Conservation (phyloP, 2,797 vertebrate genomes). For the Rachycentron canadum region DNA sequence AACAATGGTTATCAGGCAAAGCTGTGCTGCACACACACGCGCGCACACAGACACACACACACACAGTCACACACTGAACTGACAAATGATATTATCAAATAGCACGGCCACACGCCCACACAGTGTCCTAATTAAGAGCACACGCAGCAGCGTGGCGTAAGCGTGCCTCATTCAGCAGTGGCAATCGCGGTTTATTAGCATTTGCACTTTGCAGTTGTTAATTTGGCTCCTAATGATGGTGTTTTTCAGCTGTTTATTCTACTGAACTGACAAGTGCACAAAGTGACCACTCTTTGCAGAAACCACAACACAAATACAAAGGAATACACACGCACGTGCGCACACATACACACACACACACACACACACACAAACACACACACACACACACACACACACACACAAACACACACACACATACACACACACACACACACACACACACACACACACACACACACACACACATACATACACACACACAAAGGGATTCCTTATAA, state of each 20-base stretch:
- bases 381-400: no score
- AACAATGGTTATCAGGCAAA: slow-evolving; percentile 25
- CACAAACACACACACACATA: no score
- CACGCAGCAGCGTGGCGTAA: slow-evolving; percentile 13
- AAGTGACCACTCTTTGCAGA: background rate
- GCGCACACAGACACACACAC: background rate
- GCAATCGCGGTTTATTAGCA: slow-evolving; percentile 36
- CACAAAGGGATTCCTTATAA: slow-evolving; percentile 2
- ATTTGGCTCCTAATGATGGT: slow-evolving; percentile 30
- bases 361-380: no score
- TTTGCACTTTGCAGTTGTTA: slow-evolving; percentile 33
- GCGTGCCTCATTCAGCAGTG: slow-evolving; percentile 36
- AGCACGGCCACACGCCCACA: slow-evolving; percentile 56
- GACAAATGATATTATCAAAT: slow-evolving; percentile 64
- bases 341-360: no score
- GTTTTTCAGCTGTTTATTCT: slow-evolving; percentile 17
- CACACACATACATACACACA: no score
- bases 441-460: no score
- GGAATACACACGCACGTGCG: no score
- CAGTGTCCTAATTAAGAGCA: slow-evolving; percentile 52
- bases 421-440: background rate
- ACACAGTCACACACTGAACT: slow-evolving; percentile 17
- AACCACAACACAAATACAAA: background rate
- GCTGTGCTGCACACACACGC: background rate
- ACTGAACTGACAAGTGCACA: slow-evolving; percentile 1